Evolutionary conservation across 2,113 vertebrate genomes (phyloP).

Genomic region (Neoarius graeffei): DNA sequence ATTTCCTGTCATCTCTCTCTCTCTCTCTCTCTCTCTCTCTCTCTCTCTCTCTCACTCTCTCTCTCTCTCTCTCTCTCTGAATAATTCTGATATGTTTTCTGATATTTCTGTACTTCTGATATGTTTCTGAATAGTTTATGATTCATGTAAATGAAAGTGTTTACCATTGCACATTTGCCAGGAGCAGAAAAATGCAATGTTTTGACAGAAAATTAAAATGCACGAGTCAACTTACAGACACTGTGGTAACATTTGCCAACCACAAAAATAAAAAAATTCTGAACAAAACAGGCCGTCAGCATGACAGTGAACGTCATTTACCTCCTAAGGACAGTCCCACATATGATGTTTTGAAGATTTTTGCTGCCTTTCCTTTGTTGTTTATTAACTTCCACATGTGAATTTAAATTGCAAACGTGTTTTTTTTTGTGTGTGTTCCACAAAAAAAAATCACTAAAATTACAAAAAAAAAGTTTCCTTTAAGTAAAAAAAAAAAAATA

Average conservation of each 20-base stretch:
- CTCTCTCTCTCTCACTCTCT: neutral
- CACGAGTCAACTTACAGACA: conserved; percentile 35
- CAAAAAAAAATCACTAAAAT: neutral
- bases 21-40: neutral
- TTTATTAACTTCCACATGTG: conserved; percentile 16
- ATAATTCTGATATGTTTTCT: neutral
- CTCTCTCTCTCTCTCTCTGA: neutral
- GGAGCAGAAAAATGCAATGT: conserved; percentile 15
- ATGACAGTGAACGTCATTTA: conserved; percentile 33
- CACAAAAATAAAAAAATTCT: conserved; percentile 52
- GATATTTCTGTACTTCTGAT: neutral
- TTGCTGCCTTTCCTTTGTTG: conserved; percentile 24
- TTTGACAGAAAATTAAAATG: conserved; percentile 48
- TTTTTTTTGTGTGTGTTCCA: neutral
- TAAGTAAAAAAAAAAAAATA: neutral
- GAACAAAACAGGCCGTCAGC: conserved; percentile 41
- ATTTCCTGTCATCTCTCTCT: neutral
- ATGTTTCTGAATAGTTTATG: conserved; percentile 11
- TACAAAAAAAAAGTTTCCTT: neutral
- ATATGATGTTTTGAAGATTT: conserved; percentile 25
- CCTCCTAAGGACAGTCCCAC: conserved; percentile 49
- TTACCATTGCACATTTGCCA: conserved; percentile 46
- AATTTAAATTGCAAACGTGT: neutral
- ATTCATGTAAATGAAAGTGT: conserved; percentile 46
- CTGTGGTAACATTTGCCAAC: conserved; percentile 52